Evolutionary conservation across 2,113 vertebrate genomes (phyloP).

Genomic region (Panthera uncia): DNA sequence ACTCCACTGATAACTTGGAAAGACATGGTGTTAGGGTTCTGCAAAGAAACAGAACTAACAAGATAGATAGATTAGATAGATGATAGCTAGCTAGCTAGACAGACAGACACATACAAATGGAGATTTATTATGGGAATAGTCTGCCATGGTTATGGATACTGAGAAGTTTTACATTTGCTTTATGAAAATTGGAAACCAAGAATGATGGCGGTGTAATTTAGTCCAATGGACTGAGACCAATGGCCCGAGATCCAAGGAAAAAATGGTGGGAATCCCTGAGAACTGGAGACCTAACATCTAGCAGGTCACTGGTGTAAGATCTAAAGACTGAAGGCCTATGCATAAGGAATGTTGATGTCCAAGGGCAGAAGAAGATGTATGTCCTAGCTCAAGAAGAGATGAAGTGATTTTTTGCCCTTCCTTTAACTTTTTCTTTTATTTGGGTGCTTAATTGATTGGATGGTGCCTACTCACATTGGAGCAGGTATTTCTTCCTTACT

Average conservation of each 20-base stretch:
- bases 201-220: neutral
- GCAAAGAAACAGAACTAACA: neutral
- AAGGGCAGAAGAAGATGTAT: neutral
- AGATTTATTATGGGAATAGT: neutral
- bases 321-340: neutral
- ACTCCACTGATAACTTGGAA: neutral
- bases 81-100: neutral
- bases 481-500: neutral
- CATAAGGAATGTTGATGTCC: neutral
- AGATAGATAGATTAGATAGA: neutral
- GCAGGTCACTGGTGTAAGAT: neutral
- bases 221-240: neutral
- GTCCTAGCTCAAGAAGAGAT: neutral
- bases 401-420: neutral
- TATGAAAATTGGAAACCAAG: neutral
- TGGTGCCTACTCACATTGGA: neutral
- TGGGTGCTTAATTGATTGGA: neutral
- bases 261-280: neutral
- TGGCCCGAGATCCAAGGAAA: neutral
- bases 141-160: neutral
- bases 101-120: neutral
- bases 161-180: neutral
- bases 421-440: neutral
- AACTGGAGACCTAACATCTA: neutral
- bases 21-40: neutral